Evolutionary conservation across 2,113 vertebrate species (phyloP), one percentile per base, ranked within the genome.

Genomic region (Sula dactylatra): DNA sequence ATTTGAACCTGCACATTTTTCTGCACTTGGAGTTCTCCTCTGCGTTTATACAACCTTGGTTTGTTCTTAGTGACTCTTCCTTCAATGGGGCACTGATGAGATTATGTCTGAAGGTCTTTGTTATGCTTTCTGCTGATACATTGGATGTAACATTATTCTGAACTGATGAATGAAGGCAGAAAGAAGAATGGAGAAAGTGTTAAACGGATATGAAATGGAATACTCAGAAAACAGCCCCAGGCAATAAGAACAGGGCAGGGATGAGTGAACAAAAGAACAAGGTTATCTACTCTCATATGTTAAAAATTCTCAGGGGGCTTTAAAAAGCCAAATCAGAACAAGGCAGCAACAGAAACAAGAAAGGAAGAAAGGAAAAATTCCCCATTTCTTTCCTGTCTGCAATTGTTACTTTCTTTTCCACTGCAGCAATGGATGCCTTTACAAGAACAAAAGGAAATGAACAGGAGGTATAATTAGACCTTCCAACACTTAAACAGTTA

Each of bases 211-310:
- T 88, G 96, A 97, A 97, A 95, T 73, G 42, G 86, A 94, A 95
- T 93, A 94, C 89, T 95, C 85, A 94, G 82, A 86, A 94, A 90
- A 97, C 70, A 94, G 93, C 95, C 56, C 52, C 47, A 81, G 82
- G 95, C 91, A 96, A 82, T 94, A 42, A 86, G 89, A 95, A 92
- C n/a, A 86, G 82, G 82, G 87, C 61, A 97, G 82, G 91, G 89
- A 97, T 94, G 95, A 95, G 76, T 76, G 94, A 96, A 95, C 88
- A 97, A 88, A 97, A 90, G 90, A 97, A 94, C 88, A 96, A 96
- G 94, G 91, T 97, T 97, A 97, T 95, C 95, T 95, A 80, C 90
- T 89, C 94, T 94, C 82, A 67, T 81, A 87, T 38, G 88, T 74
- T 89, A 92, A 95, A 96, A 97, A 95, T 90, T 91, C 93, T 95